These are phyloP conservation scores for Hybos culiciformis DNA, from an alignment of 2,888 invertebrate genomes.

Conservation along the genomic window DNA sequence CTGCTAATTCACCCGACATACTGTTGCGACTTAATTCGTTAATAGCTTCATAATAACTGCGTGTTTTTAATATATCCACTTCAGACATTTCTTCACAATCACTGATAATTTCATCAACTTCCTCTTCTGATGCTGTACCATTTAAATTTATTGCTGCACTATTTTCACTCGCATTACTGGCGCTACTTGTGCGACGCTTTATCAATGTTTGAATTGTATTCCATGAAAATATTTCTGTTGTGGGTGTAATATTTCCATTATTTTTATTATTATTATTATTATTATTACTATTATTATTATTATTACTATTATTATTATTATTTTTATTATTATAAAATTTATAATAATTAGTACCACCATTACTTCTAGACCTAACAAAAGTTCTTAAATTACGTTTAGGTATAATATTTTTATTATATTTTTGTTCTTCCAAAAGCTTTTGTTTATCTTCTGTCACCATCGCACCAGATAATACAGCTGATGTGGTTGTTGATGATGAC, in stretches of 20 bases:
- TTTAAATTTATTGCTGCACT: too few relatives aligned
- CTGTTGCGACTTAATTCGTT: too few relatives aligned
- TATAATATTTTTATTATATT: not conserved
- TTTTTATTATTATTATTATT: not conserved
- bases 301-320: not conserved
- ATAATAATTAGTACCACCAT: not conserved
- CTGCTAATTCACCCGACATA: too few relatives aligned
- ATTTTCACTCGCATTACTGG: too few relatives aligned
- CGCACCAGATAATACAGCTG: too few relatives aligned
- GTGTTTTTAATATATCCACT: too few relatives aligned
- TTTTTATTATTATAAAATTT: not conserved
- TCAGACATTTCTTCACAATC: conserved; percentile 1
- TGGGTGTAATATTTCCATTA: not conserved
- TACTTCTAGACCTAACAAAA: too few relatives aligned
- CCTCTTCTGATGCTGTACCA: not conserved
- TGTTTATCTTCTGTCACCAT: too few relatives aligned
- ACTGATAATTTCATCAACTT: not conserved
- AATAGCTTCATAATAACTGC: too few relatives aligned
- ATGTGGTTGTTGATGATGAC: too few relatives aligned
- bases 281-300: not conserved
- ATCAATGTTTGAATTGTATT: not conserved
- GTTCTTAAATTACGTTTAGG: not conserved
- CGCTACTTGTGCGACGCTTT: too few relatives aligned
- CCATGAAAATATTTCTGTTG: not conserved
- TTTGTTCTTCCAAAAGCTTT: too few relatives aligned